Base-by-base conservation (phyloP, 2,113 vertebrate genomes). In the Cheilinus undulatus region DNA sequence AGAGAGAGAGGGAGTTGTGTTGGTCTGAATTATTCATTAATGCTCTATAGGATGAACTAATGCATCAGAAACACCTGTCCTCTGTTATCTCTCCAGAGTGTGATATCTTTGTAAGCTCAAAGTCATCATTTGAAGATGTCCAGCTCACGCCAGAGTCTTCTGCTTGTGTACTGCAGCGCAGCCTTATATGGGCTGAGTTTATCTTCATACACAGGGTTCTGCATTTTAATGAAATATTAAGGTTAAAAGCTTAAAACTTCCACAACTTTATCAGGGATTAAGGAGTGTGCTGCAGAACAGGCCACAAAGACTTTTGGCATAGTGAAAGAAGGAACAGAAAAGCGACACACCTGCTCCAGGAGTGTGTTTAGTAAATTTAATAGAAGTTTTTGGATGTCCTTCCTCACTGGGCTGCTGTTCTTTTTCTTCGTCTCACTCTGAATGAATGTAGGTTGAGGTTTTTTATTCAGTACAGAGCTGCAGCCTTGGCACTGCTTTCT, bases 11-110 rank as follows among this genome's bases (percentile, higher is more conserved):
- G 27, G n/a, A 22, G 77, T 60, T 52, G 75, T 52, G 69, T 82
- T 64, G 83, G 27, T 67, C 68, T 94, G 88, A 92, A 93, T 92
- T 91, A 93, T 92, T 93, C 89, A 92, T 91, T 11, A 27, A 24
- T 40, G 49, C 7, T 72, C 60, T 54, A 78, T 84, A 80, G 28
- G 34, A 54, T 13, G 38, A 80, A 61, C 38, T 5, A 74, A 86
- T 65, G 61, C 42, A 57, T 59, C 24, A 56, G 57, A 46, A 77
- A 78, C 32, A 70, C 34, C 20, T 78, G 70, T 61, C 73, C 42
- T 82, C 52, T 77, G 80, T 85, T 66, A 80, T 84, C 73, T 80
- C 65, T 86, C 77, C 46, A 64, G 70, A 72, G 79, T 69, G 40
- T 61, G 59, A 75, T 84, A 52, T 78, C 50, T 70, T 43, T 68